These are phyloP conservation scores for Tetragnatha versicolor DNA, from an alignment of 1,140 invertebrate species.

Conservation along the genomic window DNA sequence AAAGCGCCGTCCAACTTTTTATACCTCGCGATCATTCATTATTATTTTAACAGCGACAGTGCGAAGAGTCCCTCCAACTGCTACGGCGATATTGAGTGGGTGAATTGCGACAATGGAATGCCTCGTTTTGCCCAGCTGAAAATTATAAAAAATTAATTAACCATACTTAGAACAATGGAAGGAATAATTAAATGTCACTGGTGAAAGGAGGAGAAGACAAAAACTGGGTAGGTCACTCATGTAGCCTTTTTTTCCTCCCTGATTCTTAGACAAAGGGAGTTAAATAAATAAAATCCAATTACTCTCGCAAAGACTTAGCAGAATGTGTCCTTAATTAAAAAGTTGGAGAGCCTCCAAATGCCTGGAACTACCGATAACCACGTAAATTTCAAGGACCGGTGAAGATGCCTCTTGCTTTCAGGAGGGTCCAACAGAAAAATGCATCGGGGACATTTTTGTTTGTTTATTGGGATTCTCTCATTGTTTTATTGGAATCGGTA, in stretches of 20 bases:
- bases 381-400: no score
- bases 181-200: constrained; percentile 26
- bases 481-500: no score
- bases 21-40: no score
- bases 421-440: no score
- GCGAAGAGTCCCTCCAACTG: no score
- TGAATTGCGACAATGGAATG: constrained; percentile 4
- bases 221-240: constrained; percentile 16
- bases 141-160: constrained; percentile 29
- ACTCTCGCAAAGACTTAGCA: neutral
- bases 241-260: neutral
- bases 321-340: constrained; percentile 21
- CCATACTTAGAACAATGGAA: constrained; percentile 22
- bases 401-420: no score
- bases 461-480: no score
- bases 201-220: neutral
- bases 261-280: neutral
- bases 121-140: neutral
- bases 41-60: no score
- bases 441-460: no score
- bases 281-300: constrained; percentile 42
- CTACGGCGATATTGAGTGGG: no score
- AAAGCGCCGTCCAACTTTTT: no score
- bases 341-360: neutral
- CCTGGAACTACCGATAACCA: neutral